Evolutionary conservation across 64 coral and sea anemone genomes (phyloP), one percentile per base, ranked within the genome.

Genomic region (Orbicella faveolata): DNA sequence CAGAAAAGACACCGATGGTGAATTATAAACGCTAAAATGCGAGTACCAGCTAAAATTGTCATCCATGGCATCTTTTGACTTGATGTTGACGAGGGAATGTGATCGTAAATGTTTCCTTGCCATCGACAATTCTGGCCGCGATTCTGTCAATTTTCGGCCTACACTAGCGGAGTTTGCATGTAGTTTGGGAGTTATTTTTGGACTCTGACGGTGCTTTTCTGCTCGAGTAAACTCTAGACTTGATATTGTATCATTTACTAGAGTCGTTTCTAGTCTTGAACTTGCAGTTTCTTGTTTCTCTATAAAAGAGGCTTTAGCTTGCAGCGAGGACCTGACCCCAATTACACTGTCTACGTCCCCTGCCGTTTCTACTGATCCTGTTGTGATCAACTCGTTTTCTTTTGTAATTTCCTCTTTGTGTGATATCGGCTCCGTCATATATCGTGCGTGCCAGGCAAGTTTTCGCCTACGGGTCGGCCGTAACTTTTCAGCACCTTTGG

Each of bases 11-110:
- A 88, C 70, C 8, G 92, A 93, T 59, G 92, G 68, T 25, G 92
- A 93, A 79, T 76, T 88, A 39, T 68, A 67, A 9, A 93, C 23
- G 20, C 83, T 88, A 55, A 93, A 93, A 75, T 93, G 91, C 20
- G 91, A 93, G 67, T 88, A 80, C 91, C 91, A 93, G 72, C 91
- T 93, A 8, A n/a, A 52, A 61, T 55, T 61, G 57, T 80, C 85
- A 9, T 93, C 84, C 76, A 80, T 19, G 21, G 62, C 65, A 69
- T 23, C 33, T 34, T 68, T 36, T 11, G 21, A 5, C 21, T 52
- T 20, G 53, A 23, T 10, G 21, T 63, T 61, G 26, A 15, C 6
- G 7, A 25, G 10, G 55, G 23, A 73, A 17, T 33, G 73, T 36
- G 72, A 63, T 39, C 73, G 86, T 61, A 39, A 23, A 41, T 23